Evolutionary conservation across 2,113 vertebrate genomes (phyloP).

Genomic region (Corvus hawaiiensis): DNA sequence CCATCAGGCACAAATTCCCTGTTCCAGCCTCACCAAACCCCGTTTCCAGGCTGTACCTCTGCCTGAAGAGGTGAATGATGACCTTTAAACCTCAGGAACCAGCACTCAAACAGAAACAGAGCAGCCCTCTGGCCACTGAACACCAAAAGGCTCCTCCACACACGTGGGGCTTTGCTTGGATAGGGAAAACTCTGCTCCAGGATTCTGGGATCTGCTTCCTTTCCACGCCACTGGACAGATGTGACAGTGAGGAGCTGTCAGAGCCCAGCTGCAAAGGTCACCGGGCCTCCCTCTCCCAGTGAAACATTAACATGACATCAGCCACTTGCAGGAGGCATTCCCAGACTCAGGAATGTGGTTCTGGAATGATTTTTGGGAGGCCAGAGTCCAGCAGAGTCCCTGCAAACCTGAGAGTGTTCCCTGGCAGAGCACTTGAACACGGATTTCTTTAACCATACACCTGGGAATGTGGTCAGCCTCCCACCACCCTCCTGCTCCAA

Average conservation of each 20-base stretch:
- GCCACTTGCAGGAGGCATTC: not conserved
- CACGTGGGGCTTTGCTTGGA: not conserved
- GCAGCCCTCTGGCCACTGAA: not conserved
- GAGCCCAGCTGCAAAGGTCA: not conserved
- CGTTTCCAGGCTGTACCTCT: not conserved
- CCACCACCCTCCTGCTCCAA: not conserved
- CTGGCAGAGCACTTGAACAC: not conserved
- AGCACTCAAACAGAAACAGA: not conserved
- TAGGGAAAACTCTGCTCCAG: accelerated
- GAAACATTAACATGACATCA: not conserved
- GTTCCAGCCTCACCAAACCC: not conserved
- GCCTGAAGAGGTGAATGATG: accelerated
- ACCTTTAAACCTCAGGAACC: not conserved
- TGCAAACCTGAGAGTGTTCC: not conserved
- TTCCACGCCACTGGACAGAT: not conserved
- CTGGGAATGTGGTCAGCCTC: not conserved
- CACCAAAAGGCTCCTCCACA: not conserved
- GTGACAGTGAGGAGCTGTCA: not conserved
- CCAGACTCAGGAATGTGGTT: not conserved
- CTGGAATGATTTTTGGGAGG: not conserved
- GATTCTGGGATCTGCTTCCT: not conserved
- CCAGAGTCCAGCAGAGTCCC: not conserved
- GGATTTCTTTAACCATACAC: not conserved
- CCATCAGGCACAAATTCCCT: not conserved
- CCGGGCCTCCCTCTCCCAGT: not conserved